phyloP scores from a whole-genome alignment of 1,140 invertebrate genomes.

The Drosophila jambulina region DNA sequence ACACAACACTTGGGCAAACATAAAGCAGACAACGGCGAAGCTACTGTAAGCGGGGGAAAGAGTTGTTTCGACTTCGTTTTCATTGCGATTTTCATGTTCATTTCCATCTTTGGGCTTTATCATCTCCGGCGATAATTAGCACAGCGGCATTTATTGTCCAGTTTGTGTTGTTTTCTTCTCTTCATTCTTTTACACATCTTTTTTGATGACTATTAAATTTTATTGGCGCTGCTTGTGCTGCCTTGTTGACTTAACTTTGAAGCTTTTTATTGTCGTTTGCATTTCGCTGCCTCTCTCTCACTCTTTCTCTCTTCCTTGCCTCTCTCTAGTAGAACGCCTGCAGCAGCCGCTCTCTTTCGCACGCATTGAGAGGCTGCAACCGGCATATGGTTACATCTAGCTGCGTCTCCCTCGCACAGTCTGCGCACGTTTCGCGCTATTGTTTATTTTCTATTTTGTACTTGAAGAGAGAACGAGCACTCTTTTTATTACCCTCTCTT shows the following conservation, averaged over 20 bases:
- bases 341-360: conserved; percentile 3
- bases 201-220: conserved; percentile 71
- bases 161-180: conserved; percentile 15
- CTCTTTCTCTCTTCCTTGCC: background rate
- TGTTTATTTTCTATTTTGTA: conserved; percentile 65
- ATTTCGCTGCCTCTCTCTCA: conserved; percentile 8
- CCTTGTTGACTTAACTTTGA: conserved; percentile 61
- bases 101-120: conserved; percentile 13
- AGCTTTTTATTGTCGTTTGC: conserved; percentile 63
- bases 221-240: conserved; percentile 33
- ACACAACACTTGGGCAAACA: conserved; percentile 9
- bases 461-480: conserved; percentile 9
- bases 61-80: conserved; percentile 6
- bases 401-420: conserved; percentile 20
- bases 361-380: conserved; percentile 24
- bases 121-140: conserved; percentile 32
- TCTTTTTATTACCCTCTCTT: conserved; percentile 13
- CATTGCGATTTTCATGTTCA: conserved; percentile 7
- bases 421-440: conserved; percentile 73
- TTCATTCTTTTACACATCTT: conserved; percentile 10
- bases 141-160: conserved; percentile 34
- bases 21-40: background rate
- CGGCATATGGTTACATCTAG: conserved; percentile 30
- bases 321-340: background rate
- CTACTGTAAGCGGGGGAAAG: background rate